Percentiles rank a stretch among this genome's conserved stretches.
Conservation (phyloP, 2,797 vertebrate genomes). For the Synanceia verrucosa region DNA sequence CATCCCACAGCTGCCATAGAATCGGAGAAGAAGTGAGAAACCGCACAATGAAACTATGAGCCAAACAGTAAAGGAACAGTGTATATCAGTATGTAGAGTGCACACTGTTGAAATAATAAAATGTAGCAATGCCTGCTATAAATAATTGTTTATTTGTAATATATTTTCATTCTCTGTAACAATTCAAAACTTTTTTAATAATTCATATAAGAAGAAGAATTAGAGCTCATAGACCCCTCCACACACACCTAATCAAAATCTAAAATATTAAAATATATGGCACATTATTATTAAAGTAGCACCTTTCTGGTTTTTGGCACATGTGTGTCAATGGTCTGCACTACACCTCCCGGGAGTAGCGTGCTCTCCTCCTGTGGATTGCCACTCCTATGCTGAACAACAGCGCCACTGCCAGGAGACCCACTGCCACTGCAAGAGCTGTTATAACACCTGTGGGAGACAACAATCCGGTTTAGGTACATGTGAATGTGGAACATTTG, state of each 20-base stretch:
- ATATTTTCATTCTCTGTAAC: background rate
- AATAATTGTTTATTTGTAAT: conserved; percentile 26
- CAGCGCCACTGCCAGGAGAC: conserved; percentile 78
- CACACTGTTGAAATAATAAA: conserved; percentile 68
- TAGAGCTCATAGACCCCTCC: background rate
- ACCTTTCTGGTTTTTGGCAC: conserved; percentile 29
- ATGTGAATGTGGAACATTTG: conserved; percentile 16
- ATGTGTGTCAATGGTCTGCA: background rate
- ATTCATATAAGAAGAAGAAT: background rate
- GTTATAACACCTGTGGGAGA: conserved; percentile 65
- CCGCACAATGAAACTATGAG: conserved; percentile 49
- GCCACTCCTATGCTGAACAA: conserved; percentile 70
- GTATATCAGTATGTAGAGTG: conserved; percentile 30
- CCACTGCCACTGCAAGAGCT: conserved; percentile 74
- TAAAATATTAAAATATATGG: conserved; percentile 19
- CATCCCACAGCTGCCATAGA: conserved; percentile 53
- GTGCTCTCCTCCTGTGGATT: conserved; percentile 55
- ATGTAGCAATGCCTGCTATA: conserved; percentile 27
- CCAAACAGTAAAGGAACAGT: conserved; percentile 32
- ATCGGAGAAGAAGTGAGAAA: conserved; percentile 51
- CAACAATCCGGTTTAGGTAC: conserved; percentile 15
- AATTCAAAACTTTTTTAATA: conserved; percentile 6
- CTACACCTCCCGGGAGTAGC: conserved; percentile 72
- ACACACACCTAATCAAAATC: background rate
- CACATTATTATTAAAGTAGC: conserved; percentile 25